Base-by-base conservation (phyloP, 2,888 invertebrate species). In the Sminthurides aquaticus region DNA sequence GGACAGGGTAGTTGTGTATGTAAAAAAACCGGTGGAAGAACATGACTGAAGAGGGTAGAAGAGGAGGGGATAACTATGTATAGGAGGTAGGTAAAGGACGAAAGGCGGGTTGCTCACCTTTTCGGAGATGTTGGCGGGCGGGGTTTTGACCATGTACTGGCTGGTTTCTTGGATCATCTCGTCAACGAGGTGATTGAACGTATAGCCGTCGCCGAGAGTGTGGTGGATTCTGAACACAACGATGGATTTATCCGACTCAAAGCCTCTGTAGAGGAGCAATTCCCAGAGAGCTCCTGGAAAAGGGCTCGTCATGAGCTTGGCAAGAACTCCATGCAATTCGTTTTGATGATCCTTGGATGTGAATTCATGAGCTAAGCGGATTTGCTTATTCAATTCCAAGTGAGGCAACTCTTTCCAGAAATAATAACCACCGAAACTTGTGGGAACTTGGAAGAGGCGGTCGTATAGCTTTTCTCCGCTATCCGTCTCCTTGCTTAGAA, bases 171-270 rank as follows among this genome's bases (percentile, higher is more conserved):
- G 65, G 49, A 73, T 67, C 64, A 73, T 65, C 55, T 60, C 64
- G 60, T 73, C 73, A 3, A 73, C 63, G 26, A 73, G 55, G 61
- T 71, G 70, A 63, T 73, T 73, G 61, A 71, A 70, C 49, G 69
- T 70, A 64, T 73, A 73, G 20, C 73, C 73, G 62, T 73, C 73
- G 24, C 71, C 71, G 5, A 71, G 65, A 3, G 69, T 67, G 49
- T 73, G 73, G 58, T 73, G 73, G 49, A 73, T 66, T 56, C 73
- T 63, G 48, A 72, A 68, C 18, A 68, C 69, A 25, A 73, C 27
- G 0, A 70, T 60, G 43, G 63, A 67, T 58, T 68, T 65, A 26
- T 62, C 60, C 3, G 57, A 27, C 49, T 68, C 65, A 58, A 43
- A 69, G 3, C 67, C 69, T 43, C 60, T 60, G 20, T 68, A 59